Percentiles rank a stretch among this genome's conserved stretches.
Evolutionary conservation across 2,797 vertebrate genomes (phyloP).

Genomic region (Phylloscopus collybita): DNA sequence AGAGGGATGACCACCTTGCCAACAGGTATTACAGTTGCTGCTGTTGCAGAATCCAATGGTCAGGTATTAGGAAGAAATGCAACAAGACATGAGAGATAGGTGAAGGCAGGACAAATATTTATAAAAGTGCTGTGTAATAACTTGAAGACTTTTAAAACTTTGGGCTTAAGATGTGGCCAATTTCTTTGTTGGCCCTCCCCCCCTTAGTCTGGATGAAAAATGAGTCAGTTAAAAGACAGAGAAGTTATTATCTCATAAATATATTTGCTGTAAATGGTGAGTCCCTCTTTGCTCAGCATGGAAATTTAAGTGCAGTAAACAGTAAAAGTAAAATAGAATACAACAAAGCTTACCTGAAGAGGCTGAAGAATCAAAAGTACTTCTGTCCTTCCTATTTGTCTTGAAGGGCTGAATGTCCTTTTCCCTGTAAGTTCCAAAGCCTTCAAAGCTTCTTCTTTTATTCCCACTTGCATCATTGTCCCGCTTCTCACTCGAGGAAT

Average conservation of each 20-base stretch:
- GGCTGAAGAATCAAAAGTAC: slow-evolving; percentile 80
- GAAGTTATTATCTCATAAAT: neutral
- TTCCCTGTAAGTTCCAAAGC: slow-evolving; percentile 90
- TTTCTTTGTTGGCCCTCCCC: neutral
- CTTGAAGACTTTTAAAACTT: neutral
- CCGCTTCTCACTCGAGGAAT: slow-evolving; percentile 77
- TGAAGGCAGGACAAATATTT: neutral
- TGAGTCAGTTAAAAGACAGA: neutral
- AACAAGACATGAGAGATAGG: neutral
- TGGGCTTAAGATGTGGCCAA: neutral
- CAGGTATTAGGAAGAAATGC: neutral
- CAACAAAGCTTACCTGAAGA: slow-evolving; percentile 84
- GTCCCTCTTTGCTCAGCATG: neutral
- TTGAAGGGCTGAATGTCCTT: slow-evolving; percentile 92
- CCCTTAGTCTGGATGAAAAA: neutral
- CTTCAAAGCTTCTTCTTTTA: slow-evolving; percentile 88
- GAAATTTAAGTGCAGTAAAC: neutral
- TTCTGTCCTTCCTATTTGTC: slow-evolving; percentile 84
- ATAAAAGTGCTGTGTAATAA: neutral
- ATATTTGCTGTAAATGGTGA: neutral
- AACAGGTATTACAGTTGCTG: neutral
- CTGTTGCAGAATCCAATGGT: neutral
- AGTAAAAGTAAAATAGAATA: neutral
- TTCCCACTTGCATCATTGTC: slow-evolving; percentile 83
- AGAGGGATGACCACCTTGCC: neutral